phyloP scores from a whole-genome alignment of 2,797 vertebrate species.

The Valencia hispanica region DNA sequence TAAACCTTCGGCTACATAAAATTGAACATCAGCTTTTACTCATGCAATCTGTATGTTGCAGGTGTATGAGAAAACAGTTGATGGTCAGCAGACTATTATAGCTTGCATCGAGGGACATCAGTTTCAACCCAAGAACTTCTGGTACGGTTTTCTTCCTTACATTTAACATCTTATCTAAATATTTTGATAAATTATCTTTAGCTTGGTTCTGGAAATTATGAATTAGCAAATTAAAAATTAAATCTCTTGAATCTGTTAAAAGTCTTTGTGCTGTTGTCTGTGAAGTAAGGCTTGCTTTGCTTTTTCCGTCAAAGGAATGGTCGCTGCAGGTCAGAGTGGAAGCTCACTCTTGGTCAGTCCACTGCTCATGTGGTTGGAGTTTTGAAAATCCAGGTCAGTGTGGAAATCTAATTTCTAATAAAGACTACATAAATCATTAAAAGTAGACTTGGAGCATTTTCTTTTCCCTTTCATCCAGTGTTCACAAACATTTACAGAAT shows the following conservation, averaged over 20 bases:
- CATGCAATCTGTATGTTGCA: constrained; percentile 63
- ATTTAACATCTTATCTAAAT: constrained; percentile 4
- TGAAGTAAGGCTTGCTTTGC: constrained; percentile 4
- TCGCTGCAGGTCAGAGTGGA: constrained; percentile 98
- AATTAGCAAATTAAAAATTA: not conserved
- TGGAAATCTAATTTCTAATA: not conserved
- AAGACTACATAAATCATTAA: not conserved
- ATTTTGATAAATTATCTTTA: not conserved
- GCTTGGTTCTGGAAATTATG: not conserved
- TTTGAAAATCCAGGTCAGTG: constrained; percentile 96
- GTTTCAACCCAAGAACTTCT: constrained; percentile 99
- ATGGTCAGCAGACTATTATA: constrained; percentile 97
- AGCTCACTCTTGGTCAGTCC: constrained; percentile 94
- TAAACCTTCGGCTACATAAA: not conserved
- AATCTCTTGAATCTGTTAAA: not conserved
- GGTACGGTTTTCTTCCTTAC: constrained; percentile 78
- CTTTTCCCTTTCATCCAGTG: not conserved
- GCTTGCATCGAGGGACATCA: constrained; percentile 99
- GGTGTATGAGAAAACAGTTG: constrained; percentile 98
- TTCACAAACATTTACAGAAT: not conserved
- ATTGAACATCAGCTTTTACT: not conserved
- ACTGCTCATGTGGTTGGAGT: constrained; percentile 96
- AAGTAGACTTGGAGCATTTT: not conserved
- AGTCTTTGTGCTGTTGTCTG: not conserved
- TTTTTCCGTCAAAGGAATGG: constrained; percentile 88